Conservation (phyloP, 2,888 invertebrate genomes). For the Leptothorax acervorum region DNA sequence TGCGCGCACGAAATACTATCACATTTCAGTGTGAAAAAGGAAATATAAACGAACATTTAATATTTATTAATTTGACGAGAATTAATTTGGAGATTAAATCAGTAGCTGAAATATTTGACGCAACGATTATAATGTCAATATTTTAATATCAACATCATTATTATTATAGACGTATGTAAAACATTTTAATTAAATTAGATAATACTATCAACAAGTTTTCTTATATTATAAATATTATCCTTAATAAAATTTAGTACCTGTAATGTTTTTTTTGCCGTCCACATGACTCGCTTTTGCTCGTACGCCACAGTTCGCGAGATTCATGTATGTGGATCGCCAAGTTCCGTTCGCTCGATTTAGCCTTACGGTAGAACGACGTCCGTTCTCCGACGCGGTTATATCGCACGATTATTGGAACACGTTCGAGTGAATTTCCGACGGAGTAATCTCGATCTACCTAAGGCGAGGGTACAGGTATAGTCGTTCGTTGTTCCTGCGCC, state of each 20-base stretch:
- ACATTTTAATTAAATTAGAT: too few relatives aligned
- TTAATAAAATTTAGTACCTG: not conserved
- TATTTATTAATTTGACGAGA: too few relatives aligned
- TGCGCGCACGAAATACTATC: too few relatives aligned
- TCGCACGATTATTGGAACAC: conserved; percentile 65
- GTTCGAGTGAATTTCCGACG: conserved; percentile 59
- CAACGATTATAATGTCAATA: not conserved
- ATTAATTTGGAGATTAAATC: too few relatives aligned
- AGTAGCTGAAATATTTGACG: too few relatives aligned
- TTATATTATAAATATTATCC: not conserved
- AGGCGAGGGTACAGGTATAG: conserved; percentile 32
- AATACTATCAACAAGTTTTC: not conserved
- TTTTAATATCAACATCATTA: not conserved
- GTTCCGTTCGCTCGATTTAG: not conserved
- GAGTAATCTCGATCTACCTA: conserved; percentile 53
- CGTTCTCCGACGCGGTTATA: conserved; percentile 17
- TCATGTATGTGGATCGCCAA: not conserved
- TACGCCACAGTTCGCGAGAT: not conserved
- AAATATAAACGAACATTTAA: too few relatives aligned
- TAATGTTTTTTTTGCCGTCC: not conserved
- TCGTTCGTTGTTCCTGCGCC: conserved; percentile 46
- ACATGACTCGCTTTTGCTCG: not conserved
- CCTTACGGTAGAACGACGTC: conserved; percentile 19
- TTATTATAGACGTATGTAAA: not conserved
- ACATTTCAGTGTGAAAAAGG: too few relatives aligned